phyloP scores from a whole-genome alignment of 2,113 vertebrate genomes.

The Anseranas semipalmata region DNA sequence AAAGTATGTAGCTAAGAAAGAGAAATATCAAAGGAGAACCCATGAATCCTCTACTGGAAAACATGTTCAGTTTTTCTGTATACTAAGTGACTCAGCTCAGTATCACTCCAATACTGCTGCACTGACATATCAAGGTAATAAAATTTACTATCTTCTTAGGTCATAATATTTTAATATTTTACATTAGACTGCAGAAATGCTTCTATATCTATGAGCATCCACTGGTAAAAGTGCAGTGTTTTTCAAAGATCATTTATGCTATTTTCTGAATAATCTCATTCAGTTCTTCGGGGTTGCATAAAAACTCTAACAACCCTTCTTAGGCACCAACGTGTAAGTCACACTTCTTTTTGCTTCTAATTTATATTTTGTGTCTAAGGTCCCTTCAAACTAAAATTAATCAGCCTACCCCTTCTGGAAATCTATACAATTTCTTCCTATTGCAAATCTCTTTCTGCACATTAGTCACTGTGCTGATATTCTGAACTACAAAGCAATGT shows the following conservation, averaged over 20 bases:
- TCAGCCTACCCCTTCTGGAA: not conserved
- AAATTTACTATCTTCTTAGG: not conserved
- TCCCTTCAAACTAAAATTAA: not conserved
- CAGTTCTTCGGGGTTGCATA: not conserved
- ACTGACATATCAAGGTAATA: not conserved
- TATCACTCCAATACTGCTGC: not conserved
- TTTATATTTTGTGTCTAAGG: not conserved
- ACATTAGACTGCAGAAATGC: not conserved
- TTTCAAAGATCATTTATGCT: not conserved
- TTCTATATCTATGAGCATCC: not conserved
- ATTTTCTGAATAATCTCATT: slow-evolving; percentile 2
- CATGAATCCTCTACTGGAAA: not conserved
- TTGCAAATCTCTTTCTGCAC: not conserved
- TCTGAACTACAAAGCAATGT: not conserved
- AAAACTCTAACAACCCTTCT: not conserved
- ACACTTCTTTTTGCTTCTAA: not conserved
- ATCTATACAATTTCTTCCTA: not conserved
- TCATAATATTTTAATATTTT: not conserved
- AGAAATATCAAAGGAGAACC: not conserved
- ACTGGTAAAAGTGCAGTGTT: not conserved
- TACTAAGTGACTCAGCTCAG: not conserved
- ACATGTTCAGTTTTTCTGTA: not conserved
- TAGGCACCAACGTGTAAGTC: not conserved
- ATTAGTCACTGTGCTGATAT: not conserved
- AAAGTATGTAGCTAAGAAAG: not conserved